A percentile compares a stretch with the other conserved stretches of the same genome.
Evolutionary conservation across 35 echinoderm and acorn worm species (phyloP).

Genomic region (Patiria miniata): DNA sequence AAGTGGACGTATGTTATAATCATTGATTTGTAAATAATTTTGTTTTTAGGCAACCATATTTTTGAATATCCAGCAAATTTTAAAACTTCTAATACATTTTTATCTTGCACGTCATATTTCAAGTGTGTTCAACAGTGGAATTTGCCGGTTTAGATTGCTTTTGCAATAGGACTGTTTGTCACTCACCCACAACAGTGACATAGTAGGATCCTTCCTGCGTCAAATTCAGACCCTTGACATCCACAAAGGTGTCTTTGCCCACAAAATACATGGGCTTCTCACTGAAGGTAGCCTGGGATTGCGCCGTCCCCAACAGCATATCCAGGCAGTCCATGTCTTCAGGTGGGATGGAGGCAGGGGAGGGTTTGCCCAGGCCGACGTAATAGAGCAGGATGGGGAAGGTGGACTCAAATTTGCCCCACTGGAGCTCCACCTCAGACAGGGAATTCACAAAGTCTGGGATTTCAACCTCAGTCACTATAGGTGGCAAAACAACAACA

Average conservation of each 20-base stretch:
- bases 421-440: background rate
- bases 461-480: too few species aligned
- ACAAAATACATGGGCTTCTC: conserved; percentile 6
- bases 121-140: too few species aligned
- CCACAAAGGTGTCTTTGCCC: conserved; percentile 26
- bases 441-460: conserved; percentile 4
- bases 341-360: background rate
- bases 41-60: too few species aligned
- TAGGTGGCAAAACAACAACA: too few species aligned
- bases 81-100: too few species aligned
- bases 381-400: conserved; percentile 32
- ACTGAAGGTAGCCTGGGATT: background rate
- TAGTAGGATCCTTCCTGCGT: conserved; percentile 2
- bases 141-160: too few species aligned
- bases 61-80: too few species aligned
- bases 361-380: conserved; percentile 2
- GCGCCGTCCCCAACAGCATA: background rate
- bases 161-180: too few species aligned
- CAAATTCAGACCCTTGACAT: conserved; percentile 23
- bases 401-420: conserved; percentile 28
- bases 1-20: too few species aligned
- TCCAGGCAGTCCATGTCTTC: conserved; percentile 8
- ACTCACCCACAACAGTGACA: conserved; percentile 40
- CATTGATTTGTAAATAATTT: too few species aligned
- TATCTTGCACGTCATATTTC: too few species aligned